A percentile compares a stretch with the other conserved stretches of the same genome.
Conservation (phyloP, 2,797 vertebrate genomes). For the Enteromius trimaculatus region DNA sequence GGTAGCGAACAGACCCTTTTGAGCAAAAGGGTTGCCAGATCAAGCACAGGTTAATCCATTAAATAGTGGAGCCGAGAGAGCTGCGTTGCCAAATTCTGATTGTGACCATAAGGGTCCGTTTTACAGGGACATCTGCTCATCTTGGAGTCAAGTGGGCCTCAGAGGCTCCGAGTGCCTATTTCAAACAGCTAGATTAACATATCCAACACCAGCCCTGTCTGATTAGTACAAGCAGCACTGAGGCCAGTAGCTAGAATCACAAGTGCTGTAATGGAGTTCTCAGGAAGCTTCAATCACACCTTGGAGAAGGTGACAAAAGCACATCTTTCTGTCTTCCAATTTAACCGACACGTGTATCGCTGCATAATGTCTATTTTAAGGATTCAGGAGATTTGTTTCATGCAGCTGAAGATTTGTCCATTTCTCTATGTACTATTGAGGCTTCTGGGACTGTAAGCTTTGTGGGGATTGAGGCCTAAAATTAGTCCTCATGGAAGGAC, state of each 20-base stretch:
- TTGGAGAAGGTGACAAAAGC: slow-evolving; percentile 40
- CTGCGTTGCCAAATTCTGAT: slow-evolving; percentile 76
- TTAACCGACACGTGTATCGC: slow-evolving; percentile 3
- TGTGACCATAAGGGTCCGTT: slow-evolving; percentile 80
- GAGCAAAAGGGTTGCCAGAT: slow-evolving; percentile 67
- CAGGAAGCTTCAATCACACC: slow-evolving; percentile 42
- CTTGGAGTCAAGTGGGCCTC: slow-evolving; percentile 75
- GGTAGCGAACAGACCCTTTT: slow-evolving; percentile 39
- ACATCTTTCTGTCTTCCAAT: slow-evolving; percentile 16
- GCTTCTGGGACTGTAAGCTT: slow-evolving; percentile 9
- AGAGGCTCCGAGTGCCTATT: slow-evolving; percentile 68
- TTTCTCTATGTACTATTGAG: not conserved
- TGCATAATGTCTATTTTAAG: slow-evolving; percentile 10
- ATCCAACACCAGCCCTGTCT: slow-evolving; percentile 51
- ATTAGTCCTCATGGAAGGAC: slow-evolving; percentile 14
- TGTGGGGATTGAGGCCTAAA: slow-evolving; percentile 25
- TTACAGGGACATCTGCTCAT: slow-evolving; percentile 83
- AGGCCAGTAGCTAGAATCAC: slow-evolving; percentile 41
- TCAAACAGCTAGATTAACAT: slow-evolving; percentile 62
- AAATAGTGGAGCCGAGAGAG: slow-evolving; percentile 77
- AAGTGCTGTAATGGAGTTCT: slow-evolving; percentile 33
- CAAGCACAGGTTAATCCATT: slow-evolving; percentile 78
- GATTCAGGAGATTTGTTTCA: slow-evolving; percentile 4
- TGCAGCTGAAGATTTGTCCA: slow-evolving; percentile 6
- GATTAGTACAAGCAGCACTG: slow-evolving; percentile 53